Evolutionary conservation across 2,888 invertebrate species (phyloP).

Genomic region (Heliconius sara): DNA sequence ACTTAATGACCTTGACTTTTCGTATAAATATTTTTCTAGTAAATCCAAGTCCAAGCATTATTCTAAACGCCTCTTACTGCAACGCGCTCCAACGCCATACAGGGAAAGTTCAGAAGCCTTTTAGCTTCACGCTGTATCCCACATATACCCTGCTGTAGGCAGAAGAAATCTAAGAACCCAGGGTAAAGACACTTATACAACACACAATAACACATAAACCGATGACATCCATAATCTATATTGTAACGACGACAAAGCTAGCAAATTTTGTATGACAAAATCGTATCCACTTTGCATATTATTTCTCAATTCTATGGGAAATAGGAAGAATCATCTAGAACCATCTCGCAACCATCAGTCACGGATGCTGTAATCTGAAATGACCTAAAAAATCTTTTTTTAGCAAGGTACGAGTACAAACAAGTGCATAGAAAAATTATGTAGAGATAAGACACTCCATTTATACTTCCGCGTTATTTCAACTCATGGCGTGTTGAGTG

Average conservation of each 20-base stretch:
- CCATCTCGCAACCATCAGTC: background rate
- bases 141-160: background rate
- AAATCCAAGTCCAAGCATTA: too few relatives aligned
- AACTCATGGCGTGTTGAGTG: background rate
- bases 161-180: background rate
- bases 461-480: too few relatives aligned
- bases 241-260: background rate
- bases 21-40: too few relatives aligned
- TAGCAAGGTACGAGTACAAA: too few relatives aligned
- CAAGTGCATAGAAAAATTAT: too few relatives aligned
- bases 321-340: background rate
- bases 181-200: background rate
- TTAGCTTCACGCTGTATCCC: background rate
- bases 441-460: too few relatives aligned
- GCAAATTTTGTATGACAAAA: slow-evolving; percentile 12
- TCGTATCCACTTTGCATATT: background rate
- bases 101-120: too few relatives aligned
- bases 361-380: background rate
- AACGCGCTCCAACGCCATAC: too few relatives aligned
- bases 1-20: too few relatives aligned
- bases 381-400: background rate
- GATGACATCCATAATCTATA: background rate
- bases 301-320: background rate
- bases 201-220: background rate
- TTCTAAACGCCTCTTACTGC: too few relatives aligned